These are phyloP conservation scores for Pheosia tremula DNA, from an alignment of 2,888 invertebrate species.

Conservation along the genomic window DNA sequence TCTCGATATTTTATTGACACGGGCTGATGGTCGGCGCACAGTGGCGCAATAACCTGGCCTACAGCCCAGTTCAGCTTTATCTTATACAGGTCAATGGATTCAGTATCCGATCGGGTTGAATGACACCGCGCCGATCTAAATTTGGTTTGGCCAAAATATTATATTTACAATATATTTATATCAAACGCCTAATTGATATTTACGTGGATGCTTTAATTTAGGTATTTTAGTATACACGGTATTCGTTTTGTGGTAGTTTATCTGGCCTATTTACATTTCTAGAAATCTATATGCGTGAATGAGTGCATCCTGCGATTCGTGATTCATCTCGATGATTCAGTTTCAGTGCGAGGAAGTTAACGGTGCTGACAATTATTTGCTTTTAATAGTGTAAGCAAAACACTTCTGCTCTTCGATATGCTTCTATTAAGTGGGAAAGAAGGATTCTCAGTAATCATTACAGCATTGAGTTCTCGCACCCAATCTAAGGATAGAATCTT, in stretches of 20 bases:
- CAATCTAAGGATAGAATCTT: background rate
- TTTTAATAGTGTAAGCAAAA: no score
- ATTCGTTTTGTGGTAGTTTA: no score
- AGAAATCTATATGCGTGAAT: conserved; percentile 24
- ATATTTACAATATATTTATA: conserved; percentile 29
- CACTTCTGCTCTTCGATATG: no score
- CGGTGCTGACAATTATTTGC: background rate
- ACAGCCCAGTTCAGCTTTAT: conserved; percentile 58
- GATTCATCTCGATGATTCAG: conserved; percentile 18
- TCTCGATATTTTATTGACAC: background rate
- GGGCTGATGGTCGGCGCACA: conserved; percentile 14
- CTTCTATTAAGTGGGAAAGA: no score
- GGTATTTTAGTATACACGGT: background rate
- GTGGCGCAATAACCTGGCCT: conserved; percentile 50
- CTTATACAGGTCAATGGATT: conserved; percentile 63
- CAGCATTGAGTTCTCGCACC: no score
- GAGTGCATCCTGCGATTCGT: conserved; percentile 21
- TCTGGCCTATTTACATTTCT: conserved; percentile 27
- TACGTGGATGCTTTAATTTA: conserved; percentile 15
- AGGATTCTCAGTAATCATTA: no score
- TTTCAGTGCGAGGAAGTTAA: conserved; percentile 11
- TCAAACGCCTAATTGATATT: conserved; percentile 27
- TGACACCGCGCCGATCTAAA: conserved; percentile 49
- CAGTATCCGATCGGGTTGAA: conserved; percentile 52
- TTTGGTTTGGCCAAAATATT: conserved; percentile 54